Evolutionary conservation across 2,797 vertebrate genomes (phyloP), one percentile per base, ranked within the genome.

Genomic region (Rallus crepitans): DNA sequence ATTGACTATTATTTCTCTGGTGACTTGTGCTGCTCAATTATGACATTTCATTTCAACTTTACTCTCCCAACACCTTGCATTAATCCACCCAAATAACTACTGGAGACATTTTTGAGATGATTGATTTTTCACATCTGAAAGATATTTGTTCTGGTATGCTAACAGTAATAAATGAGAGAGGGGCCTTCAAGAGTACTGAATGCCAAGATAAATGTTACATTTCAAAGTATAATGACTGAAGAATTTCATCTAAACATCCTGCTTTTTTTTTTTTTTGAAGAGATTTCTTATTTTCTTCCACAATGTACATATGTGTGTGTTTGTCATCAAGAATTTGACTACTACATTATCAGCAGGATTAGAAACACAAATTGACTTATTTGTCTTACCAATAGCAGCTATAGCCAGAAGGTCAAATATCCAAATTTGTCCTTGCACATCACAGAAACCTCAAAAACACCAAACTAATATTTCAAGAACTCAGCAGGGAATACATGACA

Each of bases 121-220:
- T 95, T 97, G 91, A 98, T 97, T 97, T 97, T 96, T 97, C 93
- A 97, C 94, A 97, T 97, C 95, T 97, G 96, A 98, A 98, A 98
- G 92, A 96, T 87, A 97, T 98, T 97, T 97, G 89, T 95, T 97
- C 96, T 94, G 94, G 94, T 96, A 95, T 96, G 93, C 91, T 97
- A 97, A 97, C 96, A 86, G 92, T 78, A 97, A 97, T 89, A 97
- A 96, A 96, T 91, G 88, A 93, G 78, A 94, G 55, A 91, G 87
- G 86, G 95, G 84, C 69, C 94, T 87, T 94, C 92, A 95, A 48
- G 91, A 97, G 93, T 59, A 87, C 65, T 33, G 86, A 96, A 96
- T 94, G 95, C 92, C 97, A 97, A 97, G 94, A 96, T 92, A 97
- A 98, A 97, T 97, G 95, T 89, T 97, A 90, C 94, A 96, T 97